Percentiles rank a stretch among this genome's conserved stretches.
phyloP scores from a whole-genome alignment of 2,113 vertebrate genomes.

The Xyliphius kryptos region DNA sequence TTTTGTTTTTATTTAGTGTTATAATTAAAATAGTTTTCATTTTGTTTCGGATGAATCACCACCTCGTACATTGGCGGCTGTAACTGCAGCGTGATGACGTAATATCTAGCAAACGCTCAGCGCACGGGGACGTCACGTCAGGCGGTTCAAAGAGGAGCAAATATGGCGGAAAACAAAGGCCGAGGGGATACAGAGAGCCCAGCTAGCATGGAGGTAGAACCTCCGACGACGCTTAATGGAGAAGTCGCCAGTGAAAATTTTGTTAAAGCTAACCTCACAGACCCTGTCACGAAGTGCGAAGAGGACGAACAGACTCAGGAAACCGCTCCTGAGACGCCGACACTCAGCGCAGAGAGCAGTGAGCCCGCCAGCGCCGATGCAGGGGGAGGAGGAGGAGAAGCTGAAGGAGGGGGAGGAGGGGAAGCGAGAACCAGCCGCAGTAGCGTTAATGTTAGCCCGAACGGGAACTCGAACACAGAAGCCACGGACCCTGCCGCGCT shows the following conservation, averaged over 20 bases:
- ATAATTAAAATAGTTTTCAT: too few relatives aligned
- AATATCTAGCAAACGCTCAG: conserved; percentile 50
- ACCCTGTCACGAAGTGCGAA: too few relatives aligned
- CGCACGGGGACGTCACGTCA: conserved; percentile 72
- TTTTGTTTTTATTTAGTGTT: too few relatives aligned
- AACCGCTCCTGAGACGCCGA: too few relatives aligned
- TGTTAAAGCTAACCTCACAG: too few relatives aligned
- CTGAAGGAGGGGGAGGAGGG: conserved; percentile 48
- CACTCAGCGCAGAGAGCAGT: too few relatives aligned
- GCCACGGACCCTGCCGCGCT: conserved; percentile 40
- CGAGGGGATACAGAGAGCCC: conserved; percentile 73
- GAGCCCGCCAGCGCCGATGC: too few relatives aligned
- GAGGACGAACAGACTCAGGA: too few relatives aligned
- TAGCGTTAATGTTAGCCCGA: conserved; percentile 53
- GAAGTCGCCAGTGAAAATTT: conserved; percentile 40
- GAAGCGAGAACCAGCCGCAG: conserved; percentile 56
- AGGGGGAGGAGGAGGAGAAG: too few relatives aligned
- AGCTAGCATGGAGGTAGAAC: conserved; percentile 57
- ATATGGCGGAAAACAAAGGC: conserved; percentile 99
- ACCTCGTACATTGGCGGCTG: too few relatives aligned
- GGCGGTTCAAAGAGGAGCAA: conserved; percentile 91
- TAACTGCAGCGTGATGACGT: conserved; percentile 66
- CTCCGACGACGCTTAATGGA: conserved; percentile 42
- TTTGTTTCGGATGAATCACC: too few relatives aligned
- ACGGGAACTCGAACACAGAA: conserved; percentile 43